These are phyloP conservation scores for Charaxes varanes DNA, from an alignment of 1,140 invertebrate genomes.

Conservation along the genomic window DNA sequence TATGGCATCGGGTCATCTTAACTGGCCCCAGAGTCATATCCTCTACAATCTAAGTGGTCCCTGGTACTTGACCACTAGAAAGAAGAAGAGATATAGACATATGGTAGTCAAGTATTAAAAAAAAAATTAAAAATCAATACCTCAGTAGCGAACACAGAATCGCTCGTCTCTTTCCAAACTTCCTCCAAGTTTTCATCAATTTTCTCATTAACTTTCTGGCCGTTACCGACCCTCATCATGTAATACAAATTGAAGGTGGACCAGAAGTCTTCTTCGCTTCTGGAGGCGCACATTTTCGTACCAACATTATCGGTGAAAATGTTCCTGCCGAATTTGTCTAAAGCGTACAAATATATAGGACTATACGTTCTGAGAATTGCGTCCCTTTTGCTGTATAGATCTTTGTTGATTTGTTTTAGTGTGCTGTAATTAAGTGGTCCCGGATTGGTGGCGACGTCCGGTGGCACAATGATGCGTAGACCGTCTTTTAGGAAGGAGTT, in stretches of 20 bases:
- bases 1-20: too few relatives aligned
- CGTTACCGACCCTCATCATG: constrained; percentile 23
- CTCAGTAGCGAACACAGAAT: constrained; percentile 48
- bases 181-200: constrained; percentile 15
- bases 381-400: constrained; percentile 54
- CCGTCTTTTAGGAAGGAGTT: constrained; percentile 83
- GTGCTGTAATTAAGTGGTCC: constrained; percentile 28
- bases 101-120: too few relatives aligned
- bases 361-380: constrained; percentile 50
- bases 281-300: constrained; percentile 21
- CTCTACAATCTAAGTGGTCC: too few relatives aligned
- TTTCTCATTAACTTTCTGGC: constrained; percentile 16
- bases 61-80: too few relatives aligned
- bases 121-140: constrained; percentile 20
- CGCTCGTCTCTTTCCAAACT: constrained; percentile 25
- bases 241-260: constrained; percentile 47
- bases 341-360: constrained; percentile 57
- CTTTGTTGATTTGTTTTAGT: constrained; percentile 46
- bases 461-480: constrained; percentile 82
- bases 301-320: constrained; percentile 50
- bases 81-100: too few relatives aligned
- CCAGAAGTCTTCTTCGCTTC: constrained; percentile 56
- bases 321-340: constrained; percentile 53
- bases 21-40: too few relatives aligned
- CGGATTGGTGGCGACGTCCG: constrained; percentile 67